Evolutionary conservation across 2,797 vertebrate species (phyloP), one percentile per base, ranked within the genome.

Genomic region (Ispidina lecontei): DNA sequence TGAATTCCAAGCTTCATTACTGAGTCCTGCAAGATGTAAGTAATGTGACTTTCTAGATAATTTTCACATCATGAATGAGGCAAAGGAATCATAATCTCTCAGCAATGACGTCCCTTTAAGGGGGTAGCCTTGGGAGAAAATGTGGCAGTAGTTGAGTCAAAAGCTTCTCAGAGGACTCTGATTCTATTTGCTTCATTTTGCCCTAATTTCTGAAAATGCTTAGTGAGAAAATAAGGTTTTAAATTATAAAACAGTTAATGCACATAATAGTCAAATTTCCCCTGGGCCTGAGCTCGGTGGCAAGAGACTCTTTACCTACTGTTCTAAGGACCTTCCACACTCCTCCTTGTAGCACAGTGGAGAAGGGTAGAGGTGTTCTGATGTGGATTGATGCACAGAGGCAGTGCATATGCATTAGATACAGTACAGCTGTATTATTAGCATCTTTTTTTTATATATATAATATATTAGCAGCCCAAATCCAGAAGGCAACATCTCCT

Each of bases 191-290:
- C 12, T 75, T 94, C 73, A 82, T 88, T 91, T 52, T 88, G 46
- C 44, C 28, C 31, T 90, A 81, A 74, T 94, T 86, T 76, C 63
- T 67, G 69, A 88, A 82, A 91, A 74, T 25, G 5, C 18, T 86
- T 70, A 26, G n/a, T 41, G 28, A 90, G 15, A 75, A 88, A 88
- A 81, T 37, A 44, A 79, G 60, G 81, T 86, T 87, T 90, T 59
- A 70, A 88, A 44, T 67, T 0, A 68, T 62, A 33, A 90, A 78
- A 4, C 75, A 77, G 41, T 4, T 64, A 69, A 67, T 72, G 23
- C 21, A 55, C 17, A 12, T 51, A 65, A 22, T 19, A 65, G 19
- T n/a, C 9, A 80, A 21, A 70, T 56, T 56, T 56, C 15, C 31
- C 12, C 15, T 37, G n/a, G 31, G 74, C 23, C 31, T 72, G 60